Percentiles rank a stretch among this genome's conserved stretches.
Evolutionary conservation across 2,888 invertebrate genomes (phyloP).

Genomic region (Synanthedon andrenaeformis): DNA sequence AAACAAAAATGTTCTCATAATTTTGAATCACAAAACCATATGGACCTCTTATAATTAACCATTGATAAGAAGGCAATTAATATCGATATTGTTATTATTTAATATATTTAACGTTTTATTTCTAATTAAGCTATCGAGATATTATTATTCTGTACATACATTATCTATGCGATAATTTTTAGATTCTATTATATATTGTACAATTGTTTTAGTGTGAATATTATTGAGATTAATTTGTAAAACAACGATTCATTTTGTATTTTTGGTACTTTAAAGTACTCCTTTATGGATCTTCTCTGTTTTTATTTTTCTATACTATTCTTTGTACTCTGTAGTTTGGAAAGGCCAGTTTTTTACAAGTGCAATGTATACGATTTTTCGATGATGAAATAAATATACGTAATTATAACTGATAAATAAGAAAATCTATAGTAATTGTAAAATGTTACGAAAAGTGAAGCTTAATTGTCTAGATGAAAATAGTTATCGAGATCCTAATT

Average conservation of each 20-base stretch:
- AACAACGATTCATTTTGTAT: conserved; percentile 45
- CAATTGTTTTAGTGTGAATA: conserved; percentile 70
- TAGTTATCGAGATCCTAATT: conserved; percentile 31
- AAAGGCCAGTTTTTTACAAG: conserved; percentile 66
- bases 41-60: conserved; percentile 72
- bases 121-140: conserved; percentile 64
- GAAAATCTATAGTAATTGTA: conserved; percentile 56
- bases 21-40: conserved; percentile 67
- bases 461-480: conserved; percentile 41
- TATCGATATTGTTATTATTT: conserved; percentile 70
- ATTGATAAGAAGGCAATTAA: conserved; percentile 71
- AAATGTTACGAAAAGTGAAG: conserved; percentile 56
- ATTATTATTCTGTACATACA: conserved; percentile 66
- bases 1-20: conserved; percentile 21
- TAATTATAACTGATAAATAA: conserved; percentile 65
- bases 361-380: conserved; percentile 72
- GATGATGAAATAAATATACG: conserved; percentile 69
- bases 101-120: conserved; percentile 71
- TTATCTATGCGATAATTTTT: conserved; percentile 50
- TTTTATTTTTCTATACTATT: conserved; percentile 32
- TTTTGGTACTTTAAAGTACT: conserved; percentile 33
- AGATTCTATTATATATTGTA: conserved; percentile 60
- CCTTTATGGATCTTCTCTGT: conserved; percentile 45
- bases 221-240: conserved; percentile 58
- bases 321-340: conserved; percentile 37